A percentile compares a stretch with the other conserved stretches of the same genome.
These are phyloP conservation scores for Montipora sp. DNA, from an alignment of 64 coral and sea anemone species.

Conservation along the genomic window DNA sequence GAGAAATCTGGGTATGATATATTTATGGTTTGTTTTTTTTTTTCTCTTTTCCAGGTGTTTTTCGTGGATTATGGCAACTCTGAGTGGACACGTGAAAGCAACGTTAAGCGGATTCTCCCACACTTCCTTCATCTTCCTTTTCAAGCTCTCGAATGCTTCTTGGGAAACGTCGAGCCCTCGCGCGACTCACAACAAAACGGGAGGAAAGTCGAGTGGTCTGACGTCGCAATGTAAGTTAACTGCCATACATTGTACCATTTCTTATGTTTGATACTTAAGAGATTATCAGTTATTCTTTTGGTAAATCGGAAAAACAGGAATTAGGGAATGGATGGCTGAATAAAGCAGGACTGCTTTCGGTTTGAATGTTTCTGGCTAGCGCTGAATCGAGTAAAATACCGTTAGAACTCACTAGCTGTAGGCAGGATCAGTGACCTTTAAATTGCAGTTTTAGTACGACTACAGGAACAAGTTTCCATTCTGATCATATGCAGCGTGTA, in stretches of 20 bases:
- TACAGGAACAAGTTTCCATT: too few species aligned
- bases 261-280: neutral
- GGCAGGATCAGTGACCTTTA: too few species aligned
- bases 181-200: slow-evolving; percentile 13
- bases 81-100: slow-evolving; percentile 75
- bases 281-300: too few species aligned
- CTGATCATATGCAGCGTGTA: too few species aligned
- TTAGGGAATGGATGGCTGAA: too few species aligned
- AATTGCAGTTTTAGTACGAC: too few species aligned
- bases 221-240: slow-evolving; percentile 67
- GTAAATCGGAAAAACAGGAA: neutral
- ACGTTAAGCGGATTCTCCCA: slow-evolving; percentile 89
- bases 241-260: neutral
- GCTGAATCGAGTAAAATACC: too few species aligned
- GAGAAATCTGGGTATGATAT: too few species aligned
- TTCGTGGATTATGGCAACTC: slow-evolving; percentile 95
- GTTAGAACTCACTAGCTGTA: too few species aligned
- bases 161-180: slow-evolving; percentile 76
- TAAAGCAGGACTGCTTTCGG: too few species aligned
- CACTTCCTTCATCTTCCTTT: slow-evolving; percentile 97
- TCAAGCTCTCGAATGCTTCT: slow-evolving; percentile 93
- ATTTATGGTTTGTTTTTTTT: neutral
- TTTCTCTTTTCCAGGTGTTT: slow-evolving; percentile 53
- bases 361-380: too few species aligned
- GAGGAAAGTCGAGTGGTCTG: slow-evolving; percentile 53